phyloP scores from a whole-genome alignment of 2,888 invertebrate species.

The Dasypogon diadema region DNA sequence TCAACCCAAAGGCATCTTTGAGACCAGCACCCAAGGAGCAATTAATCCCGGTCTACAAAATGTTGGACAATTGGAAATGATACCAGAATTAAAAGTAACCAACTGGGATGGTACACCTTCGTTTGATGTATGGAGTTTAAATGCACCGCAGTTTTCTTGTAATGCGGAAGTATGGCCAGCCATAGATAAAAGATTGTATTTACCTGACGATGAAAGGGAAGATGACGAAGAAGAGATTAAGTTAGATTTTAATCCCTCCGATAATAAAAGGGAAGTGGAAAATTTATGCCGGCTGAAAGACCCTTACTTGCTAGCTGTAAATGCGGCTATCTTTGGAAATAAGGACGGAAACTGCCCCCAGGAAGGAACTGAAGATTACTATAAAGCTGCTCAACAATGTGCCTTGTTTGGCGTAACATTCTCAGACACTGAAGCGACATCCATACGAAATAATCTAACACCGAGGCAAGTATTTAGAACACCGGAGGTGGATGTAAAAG shows the following conservation, averaged over 20 bases:
- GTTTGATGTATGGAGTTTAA: background rate
- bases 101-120: background rate
- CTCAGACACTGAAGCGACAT: background rate
- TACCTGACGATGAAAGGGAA: background rate
- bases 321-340: constrained; percentile 61
- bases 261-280: constrained; percentile 16
- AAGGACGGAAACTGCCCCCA: constrained; percentile 60
- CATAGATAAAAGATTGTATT: background rate
- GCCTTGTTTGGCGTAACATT: constrained; percentile 59
- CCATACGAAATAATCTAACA: too few species aligned
- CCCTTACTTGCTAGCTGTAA: constrained; percentile 61
- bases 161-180: background rate
- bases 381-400: constrained; percentile 64
- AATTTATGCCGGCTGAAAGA: constrained; percentile 30
- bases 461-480: background rate
- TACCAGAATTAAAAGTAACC: background rate
- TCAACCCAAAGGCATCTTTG: background rate
- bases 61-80: background rate
- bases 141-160: background rate
- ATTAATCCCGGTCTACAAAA: background rate
- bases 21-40: background rate
- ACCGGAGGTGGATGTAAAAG: background rate
- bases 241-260: background rate
- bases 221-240: background rate
- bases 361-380: constrained; percentile 60